Percentiles rank a stretch among this genome's conserved stretches.
phyloP scores from a whole-genome alignment of 2,797 vertebrate species.

The Meda fulgida region DNA sequence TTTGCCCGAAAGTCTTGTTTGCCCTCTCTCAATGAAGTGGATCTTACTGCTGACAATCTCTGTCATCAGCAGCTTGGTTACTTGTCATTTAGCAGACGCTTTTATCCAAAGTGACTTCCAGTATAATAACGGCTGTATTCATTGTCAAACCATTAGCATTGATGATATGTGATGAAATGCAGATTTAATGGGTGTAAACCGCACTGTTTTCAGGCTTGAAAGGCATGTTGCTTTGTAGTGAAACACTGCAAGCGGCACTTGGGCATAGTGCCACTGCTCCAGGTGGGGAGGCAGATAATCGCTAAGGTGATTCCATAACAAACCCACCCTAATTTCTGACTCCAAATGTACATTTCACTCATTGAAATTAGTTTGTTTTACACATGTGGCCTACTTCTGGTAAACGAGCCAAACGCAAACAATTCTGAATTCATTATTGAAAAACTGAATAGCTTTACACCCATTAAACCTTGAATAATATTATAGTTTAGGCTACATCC shows the following conservation, averaged over 20 bases:
- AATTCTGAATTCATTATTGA: constrained; percentile 6
- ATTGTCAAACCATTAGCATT: constrained; percentile 32
- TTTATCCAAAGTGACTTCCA: constrained; percentile 30
- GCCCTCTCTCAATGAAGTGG: constrained; percentile 35
- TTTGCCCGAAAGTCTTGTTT: constrained; percentile 16
- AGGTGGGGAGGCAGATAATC: constrained; percentile 63
- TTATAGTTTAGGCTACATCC: background rate
- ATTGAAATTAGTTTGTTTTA: constrained; percentile 54
- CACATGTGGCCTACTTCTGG: constrained; percentile 28
- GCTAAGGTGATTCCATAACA: constrained; percentile 61
- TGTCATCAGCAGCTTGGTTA: constrained; percentile 18
- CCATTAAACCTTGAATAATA: constrained; percentile 1
- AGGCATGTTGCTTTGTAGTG: constrained; percentile 44
- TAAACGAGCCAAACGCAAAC: constrained; percentile 37
- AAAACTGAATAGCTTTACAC: constrained; percentile 11
- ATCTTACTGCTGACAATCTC: constrained; percentile 29
- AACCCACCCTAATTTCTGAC: constrained; percentile 56
- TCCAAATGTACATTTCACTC: constrained; percentile 49
- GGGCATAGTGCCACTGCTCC: constrained; percentile 64
- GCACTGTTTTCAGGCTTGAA: constrained; percentile 45
- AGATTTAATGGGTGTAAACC: constrained; percentile 55
- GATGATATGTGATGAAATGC: constrained; percentile 55
- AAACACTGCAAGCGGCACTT: constrained; percentile 47
- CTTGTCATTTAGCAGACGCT: constrained; percentile 11
- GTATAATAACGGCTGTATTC: constrained; percentile 6